Percentiles rank a stretch among this genome's conserved stretches.
Evolutionary conservation across 1,140 invertebrate genomes (phyloP).

Genomic region (Harpegnathos saltator): DNA sequence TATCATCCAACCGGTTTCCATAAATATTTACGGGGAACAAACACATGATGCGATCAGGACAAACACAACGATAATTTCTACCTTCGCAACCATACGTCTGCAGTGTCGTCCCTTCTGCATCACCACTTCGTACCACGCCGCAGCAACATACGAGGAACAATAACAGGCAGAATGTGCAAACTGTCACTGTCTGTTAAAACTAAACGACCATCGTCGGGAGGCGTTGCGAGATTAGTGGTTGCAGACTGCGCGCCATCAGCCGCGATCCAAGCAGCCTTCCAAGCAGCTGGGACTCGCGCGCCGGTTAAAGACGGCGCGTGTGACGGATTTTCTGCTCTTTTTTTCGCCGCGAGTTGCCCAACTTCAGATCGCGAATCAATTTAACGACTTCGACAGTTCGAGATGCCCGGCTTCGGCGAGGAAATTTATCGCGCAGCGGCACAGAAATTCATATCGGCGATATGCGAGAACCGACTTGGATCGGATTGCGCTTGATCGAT

Average conservation of each 20-base stretch:
- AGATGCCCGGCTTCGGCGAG: conserved; percentile 32
- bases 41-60: conserved; percentile 75
- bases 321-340: conserved; percentile 10
- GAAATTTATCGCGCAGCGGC: conserved; percentile 54
- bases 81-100: not conserved
- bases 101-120: conserved; percentile 15
- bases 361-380: conserved; percentile 56
- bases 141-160: conserved; percentile 51
- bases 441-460: conserved; percentile 46
- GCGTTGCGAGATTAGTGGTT: conserved; percentile 51
- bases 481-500: conserved; percentile 42
- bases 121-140: conserved; percentile 31
- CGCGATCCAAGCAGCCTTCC: too few relatives aligned
- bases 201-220: conserved; percentile 30
- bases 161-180: conserved; percentile 60
- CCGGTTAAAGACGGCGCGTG: too few relatives aligned
- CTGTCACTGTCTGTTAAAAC: conserved; percentile 37
- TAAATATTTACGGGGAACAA: conserved; percentile 74
- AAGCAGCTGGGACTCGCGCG: conserved; percentile 52
- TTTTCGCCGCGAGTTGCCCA: conserved; percentile 9
- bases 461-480: not conserved
- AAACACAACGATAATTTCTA: conserved; percentile 75
- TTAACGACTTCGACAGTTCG: conserved; percentile 54
- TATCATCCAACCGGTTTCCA: conserved; percentile 8
- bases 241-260: too few relatives aligned